These are phyloP conservation scores for Amphilophus citrinellus DNA, from an alignment of 2,113 vertebrate species.

Conservation along the genomic window DNA sequence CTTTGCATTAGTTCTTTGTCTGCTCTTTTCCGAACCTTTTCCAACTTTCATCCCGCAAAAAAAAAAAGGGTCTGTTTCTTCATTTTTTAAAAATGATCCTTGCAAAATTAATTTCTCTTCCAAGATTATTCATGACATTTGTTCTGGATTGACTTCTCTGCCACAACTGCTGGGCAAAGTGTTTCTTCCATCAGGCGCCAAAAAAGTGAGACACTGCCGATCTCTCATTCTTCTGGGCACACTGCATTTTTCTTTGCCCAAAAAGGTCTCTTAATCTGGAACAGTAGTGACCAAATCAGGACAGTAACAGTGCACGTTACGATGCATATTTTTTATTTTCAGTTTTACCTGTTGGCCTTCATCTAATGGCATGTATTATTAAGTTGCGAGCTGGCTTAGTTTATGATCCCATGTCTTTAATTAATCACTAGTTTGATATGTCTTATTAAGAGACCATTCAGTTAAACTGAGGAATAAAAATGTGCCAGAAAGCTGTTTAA, in stretches of 20 bases:
- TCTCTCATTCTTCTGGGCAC: not conserved
- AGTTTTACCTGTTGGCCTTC: constrained; percentile 14
- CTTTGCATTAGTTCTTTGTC: not conserved
- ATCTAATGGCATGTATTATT: not conserved
- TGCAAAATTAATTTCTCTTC: not conserved
- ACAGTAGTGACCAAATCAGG: not conserved
- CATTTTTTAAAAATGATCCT: not conserved
- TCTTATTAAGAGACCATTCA: constrained; percentile 36
- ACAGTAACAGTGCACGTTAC: not conserved
- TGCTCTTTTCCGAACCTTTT: not conserved
- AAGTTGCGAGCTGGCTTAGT: not conserved
- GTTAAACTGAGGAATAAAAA: constrained; percentile 4
- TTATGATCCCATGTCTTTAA: constrained; percentile 7
- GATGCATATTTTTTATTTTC: not conserved
- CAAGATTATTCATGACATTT: not conserved
- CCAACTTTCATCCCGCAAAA: not conserved
- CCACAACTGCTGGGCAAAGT: accelerated
- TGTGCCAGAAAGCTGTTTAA: not conserved
- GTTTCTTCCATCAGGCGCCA: not conserved
- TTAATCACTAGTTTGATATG: constrained; percentile 4
- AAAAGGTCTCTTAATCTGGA: not conserved
- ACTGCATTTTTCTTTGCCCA: not conserved
- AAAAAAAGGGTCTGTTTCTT: not conserved
- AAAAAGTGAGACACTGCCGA: accelerated
- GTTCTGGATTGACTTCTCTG: not conserved